Conservation (phyloP, 2,113 vertebrate genomes). For the Python bivittatus region DNA sequence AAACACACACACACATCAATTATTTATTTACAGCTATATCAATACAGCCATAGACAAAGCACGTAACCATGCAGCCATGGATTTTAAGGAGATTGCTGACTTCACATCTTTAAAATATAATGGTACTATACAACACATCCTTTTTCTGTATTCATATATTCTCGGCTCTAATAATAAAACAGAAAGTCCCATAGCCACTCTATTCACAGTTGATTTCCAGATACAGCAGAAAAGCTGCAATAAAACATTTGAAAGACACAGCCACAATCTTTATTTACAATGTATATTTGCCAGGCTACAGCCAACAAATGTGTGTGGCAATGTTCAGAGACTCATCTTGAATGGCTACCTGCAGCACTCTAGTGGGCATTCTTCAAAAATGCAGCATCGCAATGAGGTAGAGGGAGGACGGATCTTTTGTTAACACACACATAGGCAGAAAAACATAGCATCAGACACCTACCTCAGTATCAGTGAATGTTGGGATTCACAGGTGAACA, state of each 20-base stretch:
- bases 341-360: slow-evolving; percentile 77
- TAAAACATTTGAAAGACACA: slow-evolving; percentile 1
- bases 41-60: background rate
- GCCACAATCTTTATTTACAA: background rate
- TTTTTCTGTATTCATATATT: background rate
- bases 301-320: background rate
- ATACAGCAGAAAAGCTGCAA: background rate
- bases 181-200: background rate
- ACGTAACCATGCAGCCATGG: background rate
- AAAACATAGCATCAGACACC: background rate
- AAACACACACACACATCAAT: background rate
- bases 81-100: slow-evolving; percentile 14
- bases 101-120: slow-evolving; percentile 1
- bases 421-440: background rate
- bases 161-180: background rate
- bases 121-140: background rate
- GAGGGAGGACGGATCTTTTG: background rate
- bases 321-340: slow-evolving; percentile 41
- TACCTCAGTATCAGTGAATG: background rate
- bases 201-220: background rate
- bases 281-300: background rate
- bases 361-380: slow-evolving; percentile 78
- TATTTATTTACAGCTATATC: slow-evolving; percentile 24
- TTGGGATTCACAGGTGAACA: background rate
- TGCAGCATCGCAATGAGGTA: slow-evolving; percentile 58